Conservation (phyloP, 2,888 invertebrate species). For the Suillia variegata region DNA sequence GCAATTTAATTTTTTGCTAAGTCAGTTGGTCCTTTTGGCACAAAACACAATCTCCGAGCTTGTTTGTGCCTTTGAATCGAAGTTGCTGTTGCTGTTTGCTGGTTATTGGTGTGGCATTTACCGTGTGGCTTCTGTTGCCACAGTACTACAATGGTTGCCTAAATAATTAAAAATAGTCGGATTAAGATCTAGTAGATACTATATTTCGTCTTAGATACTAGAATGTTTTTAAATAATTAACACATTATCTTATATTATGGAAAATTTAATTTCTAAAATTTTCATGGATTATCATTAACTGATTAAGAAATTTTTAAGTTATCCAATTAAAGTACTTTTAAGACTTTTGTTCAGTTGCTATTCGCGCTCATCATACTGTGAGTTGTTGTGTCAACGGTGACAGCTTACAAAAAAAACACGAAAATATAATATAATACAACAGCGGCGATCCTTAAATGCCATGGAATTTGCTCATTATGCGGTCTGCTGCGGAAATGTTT, state of each 20-base stretch:
- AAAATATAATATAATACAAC: no score
- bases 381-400: slow-evolving; percentile 17
- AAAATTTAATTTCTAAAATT: no score
- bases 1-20: slow-evolving; percentile 18
- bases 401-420: slow-evolving; percentile 12
- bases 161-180: no score
- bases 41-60: slow-evolving; percentile 42
- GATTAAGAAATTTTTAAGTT: no score
- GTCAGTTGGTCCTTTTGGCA: slow-evolving; percentile 43
- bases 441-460: slow-evolving; percentile 18
- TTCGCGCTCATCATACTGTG: no score
- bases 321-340: no score
- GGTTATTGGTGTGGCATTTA: neutral
- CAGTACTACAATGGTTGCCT: neutral
- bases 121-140: neutral
- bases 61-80: neutral
- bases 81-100: slow-evolving; percentile 14
- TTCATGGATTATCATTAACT: no score
- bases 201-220: no score
- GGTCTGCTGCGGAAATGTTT: slow-evolving; percentile 57
- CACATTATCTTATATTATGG: no score
- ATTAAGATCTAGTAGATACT: no score
- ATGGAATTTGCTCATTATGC: slow-evolving; percentile 51
- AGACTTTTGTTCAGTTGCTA: no score
- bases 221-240: no score